Conservation (phyloP, 2,113 vertebrate genomes). For the Lichenostomus cassidix region DNA sequence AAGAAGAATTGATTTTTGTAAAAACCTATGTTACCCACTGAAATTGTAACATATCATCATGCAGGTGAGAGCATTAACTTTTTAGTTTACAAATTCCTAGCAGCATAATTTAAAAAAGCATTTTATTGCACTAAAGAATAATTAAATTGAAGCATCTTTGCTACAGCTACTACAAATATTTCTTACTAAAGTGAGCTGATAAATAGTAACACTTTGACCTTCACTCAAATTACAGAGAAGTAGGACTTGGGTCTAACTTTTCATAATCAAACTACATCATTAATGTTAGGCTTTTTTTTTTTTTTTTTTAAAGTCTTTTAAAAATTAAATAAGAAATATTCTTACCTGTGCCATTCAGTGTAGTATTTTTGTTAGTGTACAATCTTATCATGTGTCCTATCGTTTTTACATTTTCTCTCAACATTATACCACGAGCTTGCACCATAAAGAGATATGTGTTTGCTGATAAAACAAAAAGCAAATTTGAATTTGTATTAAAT, state of each 20-base stretch:
- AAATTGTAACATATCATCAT: not conserved
- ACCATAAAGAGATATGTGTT: conserved; percentile 98
- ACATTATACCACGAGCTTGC: conserved; percentile 95
- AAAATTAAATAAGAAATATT: not conserved
- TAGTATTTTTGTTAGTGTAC: conserved; percentile 94
- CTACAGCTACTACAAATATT: not conserved
- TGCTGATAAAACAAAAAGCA: conserved; percentile 75
- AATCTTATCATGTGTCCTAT: conserved; percentile 93
- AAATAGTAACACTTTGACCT: not conserved
- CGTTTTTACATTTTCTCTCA: conserved; percentile 94
- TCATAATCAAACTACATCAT: not conserved
- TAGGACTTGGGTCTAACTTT: not conserved
- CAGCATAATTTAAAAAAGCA: not conserved
- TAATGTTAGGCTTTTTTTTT: not conserved
- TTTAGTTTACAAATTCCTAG: not conserved
- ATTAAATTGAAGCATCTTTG: not conserved
- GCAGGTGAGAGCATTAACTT: not conserved
- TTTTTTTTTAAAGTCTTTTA: not conserved
- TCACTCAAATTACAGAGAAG: not conserved
- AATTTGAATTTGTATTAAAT: conserved; percentile 15
- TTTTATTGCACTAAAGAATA: not conserved
- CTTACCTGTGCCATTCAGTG: conserved; percentile 93
- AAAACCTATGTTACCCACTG: not conserved
- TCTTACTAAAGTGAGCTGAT: not conserved
- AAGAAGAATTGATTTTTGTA: not conserved